These are phyloP conservation scores for Chironomus striatipennis DNA, from an alignment of 1,140 invertebrate species.

Conservation along the genomic window DNA sequence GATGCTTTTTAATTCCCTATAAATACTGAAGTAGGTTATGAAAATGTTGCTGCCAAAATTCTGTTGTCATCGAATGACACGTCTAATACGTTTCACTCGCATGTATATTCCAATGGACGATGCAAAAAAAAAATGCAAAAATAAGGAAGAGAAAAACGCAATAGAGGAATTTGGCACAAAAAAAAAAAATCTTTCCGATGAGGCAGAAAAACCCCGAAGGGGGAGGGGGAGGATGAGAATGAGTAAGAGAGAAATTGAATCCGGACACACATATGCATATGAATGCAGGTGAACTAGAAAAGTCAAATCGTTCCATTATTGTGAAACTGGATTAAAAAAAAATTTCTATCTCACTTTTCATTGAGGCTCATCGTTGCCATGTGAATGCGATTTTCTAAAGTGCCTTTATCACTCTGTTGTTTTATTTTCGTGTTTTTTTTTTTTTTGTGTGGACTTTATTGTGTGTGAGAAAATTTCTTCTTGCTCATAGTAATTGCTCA, in stretches of 20 bases:
- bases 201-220: not conserved
- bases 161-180: not conserved
- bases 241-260: not conserved
- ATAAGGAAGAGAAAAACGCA: slow-evolving; percentile 4
- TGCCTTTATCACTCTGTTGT: too few species aligned
- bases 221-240: not conserved
- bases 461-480: too few species aligned
- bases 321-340: not conserved
- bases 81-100: too few species aligned
- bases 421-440: too few species aligned
- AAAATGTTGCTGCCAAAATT: slow-evolving; percentile 21
- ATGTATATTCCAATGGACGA: not conserved
- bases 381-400: slow-evolving; percentile 2
- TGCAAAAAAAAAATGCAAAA: not conserved
- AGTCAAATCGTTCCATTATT: not conserved
- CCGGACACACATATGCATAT: slow-evolving; percentile 15
- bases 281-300: slow-evolving; percentile 21
- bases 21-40: slow-evolving; percentile 19
- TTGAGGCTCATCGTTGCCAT: not conserved
- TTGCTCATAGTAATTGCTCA: too few species aligned
- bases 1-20: slow-evolving; percentile 18
- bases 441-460: too few species aligned
- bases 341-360: not conserved
- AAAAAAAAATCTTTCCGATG: not conserved
- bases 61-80: slow-evolving; percentile 16